Evolutionary conservation across 1,140 invertebrate species (phyloP), one percentile per base, ranked within the genome.

Genomic region (Metopolophium dirhodum): DNA sequence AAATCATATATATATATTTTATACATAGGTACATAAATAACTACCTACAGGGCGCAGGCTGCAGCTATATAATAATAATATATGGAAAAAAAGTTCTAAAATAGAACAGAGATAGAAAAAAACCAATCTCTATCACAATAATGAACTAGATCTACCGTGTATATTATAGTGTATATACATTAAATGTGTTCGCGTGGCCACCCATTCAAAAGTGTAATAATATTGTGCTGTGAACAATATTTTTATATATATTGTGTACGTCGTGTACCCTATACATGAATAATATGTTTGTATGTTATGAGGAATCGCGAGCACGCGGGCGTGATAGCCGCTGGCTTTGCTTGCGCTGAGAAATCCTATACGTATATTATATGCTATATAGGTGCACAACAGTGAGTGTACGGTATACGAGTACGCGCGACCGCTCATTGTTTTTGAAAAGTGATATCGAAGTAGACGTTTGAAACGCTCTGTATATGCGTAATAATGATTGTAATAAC

Each of bases 181-280:
- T 77, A 18, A 77, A 77, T 77, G 61, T 18, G 61, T 77, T 77
- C n/a, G 30, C 30, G 61, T 77, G n/a, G 83, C 37, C 37, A 41
- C n/a, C 87, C 47, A 35, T 54, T 57, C 35, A 89, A 89, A 89
- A 57, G 51, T 18, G 51, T 57, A 57, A 89, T 89, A 54, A n/a
- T 77, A 77, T 89, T 89, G 49, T 89, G 87, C 54, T 57, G 51
- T 89, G 87, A 89, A 89, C 49, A 89, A 89, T 57, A 89, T 51
- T 41, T 51, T 2, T 9, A 51, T 88, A 51, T 51, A 88, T n/a
- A 18, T 7, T n/a, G 61, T n/a, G n/a, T 77, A 77, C 30, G n/a
- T 18, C 30, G n/a, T 45, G 23, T 87, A 86, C 41, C 6, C 23
- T 14, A 41, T 41, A 87, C 30, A 87, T 51, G 11, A 30, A 35